phyloP scores from a whole-genome alignment of 1,140 invertebrate species.

The Drosophila gunungcola region DNA sequence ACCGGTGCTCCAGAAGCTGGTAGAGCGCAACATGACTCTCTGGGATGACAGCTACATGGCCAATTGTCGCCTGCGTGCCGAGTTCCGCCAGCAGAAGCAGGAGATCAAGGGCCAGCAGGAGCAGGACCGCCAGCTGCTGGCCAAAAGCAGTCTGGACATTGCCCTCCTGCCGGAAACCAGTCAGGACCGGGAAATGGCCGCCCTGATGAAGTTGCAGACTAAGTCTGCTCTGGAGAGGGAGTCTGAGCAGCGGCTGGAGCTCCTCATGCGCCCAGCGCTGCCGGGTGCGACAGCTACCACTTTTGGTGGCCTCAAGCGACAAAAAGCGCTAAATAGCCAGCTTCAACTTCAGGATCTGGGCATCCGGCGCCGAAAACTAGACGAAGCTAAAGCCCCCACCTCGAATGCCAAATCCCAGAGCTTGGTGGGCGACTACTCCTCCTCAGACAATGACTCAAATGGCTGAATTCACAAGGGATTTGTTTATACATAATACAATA shows the following conservation, averaged over 20 bases:
- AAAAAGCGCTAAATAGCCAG: constrained; percentile 85
- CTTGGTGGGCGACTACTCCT: constrained; percentile 69
- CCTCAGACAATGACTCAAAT: constrained; percentile 51
- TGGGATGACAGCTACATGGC: constrained; percentile 97
- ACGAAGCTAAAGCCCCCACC: not conserved
- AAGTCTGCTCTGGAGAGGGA: constrained; percentile 85
- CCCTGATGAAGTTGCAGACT: constrained; percentile 89
- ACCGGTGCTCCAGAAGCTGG: constrained; percentile 90
- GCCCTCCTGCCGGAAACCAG: constrained; percentile 91
- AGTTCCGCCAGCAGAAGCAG: constrained; percentile 93
- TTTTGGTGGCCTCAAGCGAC: constrained; percentile 86
- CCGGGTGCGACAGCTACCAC: constrained; percentile 86
- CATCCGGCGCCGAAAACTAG: constrained; percentile 57
- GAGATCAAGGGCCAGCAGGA: constrained; percentile 89
- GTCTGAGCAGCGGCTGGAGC: constrained; percentile 85
- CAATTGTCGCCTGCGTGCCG: constrained; percentile 92
- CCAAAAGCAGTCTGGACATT: constrained; percentile 92
- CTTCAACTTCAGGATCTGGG: constrained; percentile 73
- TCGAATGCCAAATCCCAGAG: constrained; percentile 36
- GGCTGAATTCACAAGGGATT: constrained; percentile 7
- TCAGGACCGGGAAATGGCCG: constrained; percentile 92
- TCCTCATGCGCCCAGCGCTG: constrained; percentile 87
- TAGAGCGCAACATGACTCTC: constrained; percentile 90
- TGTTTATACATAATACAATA: constrained; percentile 27
- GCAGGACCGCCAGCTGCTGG: constrained; percentile 90